Conservation (phyloP, 2,888 invertebrate genomes). For the Alloscopus bannaensis region DNA sequence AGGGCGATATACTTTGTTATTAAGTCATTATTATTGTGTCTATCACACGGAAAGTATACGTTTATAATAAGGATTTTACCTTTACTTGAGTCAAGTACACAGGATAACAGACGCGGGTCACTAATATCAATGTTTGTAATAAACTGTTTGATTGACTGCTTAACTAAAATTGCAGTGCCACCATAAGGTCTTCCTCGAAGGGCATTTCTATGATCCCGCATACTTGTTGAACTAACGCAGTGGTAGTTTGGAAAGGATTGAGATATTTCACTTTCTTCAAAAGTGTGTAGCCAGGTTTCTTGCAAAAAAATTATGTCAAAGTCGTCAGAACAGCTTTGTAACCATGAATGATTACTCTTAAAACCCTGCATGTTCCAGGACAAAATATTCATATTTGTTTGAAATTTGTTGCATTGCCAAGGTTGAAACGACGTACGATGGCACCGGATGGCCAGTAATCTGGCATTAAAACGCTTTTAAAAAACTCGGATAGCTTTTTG, state of each 20-base stretch:
- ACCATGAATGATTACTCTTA: neutral
- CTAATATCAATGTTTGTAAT: neutral
- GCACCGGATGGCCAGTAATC: too few species aligned
- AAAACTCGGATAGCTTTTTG: too few species aligned
- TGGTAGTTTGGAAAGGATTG: neutral
- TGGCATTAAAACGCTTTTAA: too few species aligned
- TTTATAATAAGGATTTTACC: constrained; percentile 16
- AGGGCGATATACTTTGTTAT: neutral
- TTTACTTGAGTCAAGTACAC: neutral
- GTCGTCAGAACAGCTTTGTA: neutral
- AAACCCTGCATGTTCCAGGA: constrained; percentile 26
- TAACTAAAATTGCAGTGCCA: neutral
- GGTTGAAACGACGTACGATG: too few species aligned
- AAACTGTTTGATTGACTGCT: neutral
- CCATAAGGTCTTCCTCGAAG: constrained; percentile 8
- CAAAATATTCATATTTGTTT: neutral
- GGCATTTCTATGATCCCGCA: neutral
- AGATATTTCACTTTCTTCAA: neutral
- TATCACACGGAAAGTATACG: constrained; percentile 33
- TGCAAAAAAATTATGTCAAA: constrained; percentile 18
- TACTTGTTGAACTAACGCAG: neutral
- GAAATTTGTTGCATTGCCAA: neutral
- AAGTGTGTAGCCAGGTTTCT: constrained; percentile 21
- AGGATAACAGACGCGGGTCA: neutral
- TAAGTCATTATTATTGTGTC: neutral